Base-by-base conservation (phyloP, 2,797 vertebrate genomes). In the Microchirus variegatus region DNA sequence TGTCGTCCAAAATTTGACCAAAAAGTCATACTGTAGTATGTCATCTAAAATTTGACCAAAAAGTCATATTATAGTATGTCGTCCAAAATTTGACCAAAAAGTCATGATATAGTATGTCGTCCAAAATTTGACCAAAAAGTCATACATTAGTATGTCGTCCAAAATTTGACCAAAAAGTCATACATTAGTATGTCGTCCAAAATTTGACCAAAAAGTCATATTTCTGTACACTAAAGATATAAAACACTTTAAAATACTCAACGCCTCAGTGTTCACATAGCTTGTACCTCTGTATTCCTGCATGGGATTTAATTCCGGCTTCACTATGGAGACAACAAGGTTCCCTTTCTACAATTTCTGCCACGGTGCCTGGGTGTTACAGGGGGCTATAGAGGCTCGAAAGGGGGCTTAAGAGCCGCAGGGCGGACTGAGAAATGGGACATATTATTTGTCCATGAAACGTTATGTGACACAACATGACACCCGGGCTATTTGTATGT, bases 371-470 rank as follows among this genome's bases (percentile, higher is more conserved):
- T 62, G 70, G 75, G 55, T 72, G 75, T 76, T 71, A 72, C 71
- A 84, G 70, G 59, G 59, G 68, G 54, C 82, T 78, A 78, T 67
- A 74, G 63, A 77, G 66, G 62, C 65, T 64, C 16, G 59, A 76
- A 76, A 61, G 75, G 66, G 61, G 79, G 82, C 85, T 87, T 84
- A 81, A 77, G 71, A 74, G 65, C 73, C 77, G 54, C 69, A 63
- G 71, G 80, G 78, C 73, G 70, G 84, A 85, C 84, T 86, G 80
- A 85, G 83, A 81, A 89, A 88, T 84, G 67, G 78, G 74, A 75
- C 74, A 82, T 83, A 80, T 82, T 89, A 86, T 88, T 87, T 89
- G 78, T 82, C 87, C 89, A 85, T 89, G 87, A 91, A 90, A 90
- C 87, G 78, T 85, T 87, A 82, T 84, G 86, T 92, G 89, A 90